A percentile compares a stretch with the other conserved stretches of the same genome.
These are phyloP conservation scores for Mus spicilegus DNA, from an alignment of 2,113 vertebrate genomes.

Conservation along the genomic window DNA sequence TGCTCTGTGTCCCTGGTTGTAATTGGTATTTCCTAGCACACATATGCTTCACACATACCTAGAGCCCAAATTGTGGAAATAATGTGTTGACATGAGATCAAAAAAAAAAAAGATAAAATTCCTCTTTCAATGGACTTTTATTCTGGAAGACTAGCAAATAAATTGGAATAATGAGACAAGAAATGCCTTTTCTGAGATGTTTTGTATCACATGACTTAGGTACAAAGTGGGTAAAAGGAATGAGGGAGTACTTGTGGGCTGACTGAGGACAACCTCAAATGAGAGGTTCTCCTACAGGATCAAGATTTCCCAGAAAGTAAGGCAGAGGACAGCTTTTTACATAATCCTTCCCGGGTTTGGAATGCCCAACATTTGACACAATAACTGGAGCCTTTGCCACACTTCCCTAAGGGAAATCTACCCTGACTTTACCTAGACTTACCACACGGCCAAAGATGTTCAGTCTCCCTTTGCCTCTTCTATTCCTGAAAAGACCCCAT, in stretches of 20 bases:
- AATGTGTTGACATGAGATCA: background rate
- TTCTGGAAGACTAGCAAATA: background rate
- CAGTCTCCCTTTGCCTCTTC: background rate
- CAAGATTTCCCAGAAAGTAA: constrained; percentile 58
- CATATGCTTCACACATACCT: background rate
- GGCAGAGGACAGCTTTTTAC: background rate
- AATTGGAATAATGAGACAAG: background rate
- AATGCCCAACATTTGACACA: background rate
- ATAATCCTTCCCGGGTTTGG: constrained; percentile 40
- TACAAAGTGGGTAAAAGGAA: background rate
- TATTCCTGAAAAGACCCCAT: background rate
- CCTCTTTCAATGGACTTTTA: background rate
- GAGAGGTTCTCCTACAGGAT: constrained; percentile 45
- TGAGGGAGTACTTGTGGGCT: constrained; percentile 55
- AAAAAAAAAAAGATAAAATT: background rate
- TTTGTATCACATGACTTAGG: background rate
- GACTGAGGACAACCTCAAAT: constrained; percentile 67
- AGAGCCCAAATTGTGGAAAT: background rate
- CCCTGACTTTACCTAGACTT: background rate
- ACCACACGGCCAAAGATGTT: background rate
- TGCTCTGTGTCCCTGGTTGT: background rate
- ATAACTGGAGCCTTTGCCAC: no score
- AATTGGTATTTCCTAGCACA: no score
- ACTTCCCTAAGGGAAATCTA: background rate
- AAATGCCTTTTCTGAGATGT: constrained; percentile 17